These are phyloP conservation scores for Penaeus indicus DNA, from an alignment of 1,140 invertebrate species.

Conservation along the genomic window DNA sequence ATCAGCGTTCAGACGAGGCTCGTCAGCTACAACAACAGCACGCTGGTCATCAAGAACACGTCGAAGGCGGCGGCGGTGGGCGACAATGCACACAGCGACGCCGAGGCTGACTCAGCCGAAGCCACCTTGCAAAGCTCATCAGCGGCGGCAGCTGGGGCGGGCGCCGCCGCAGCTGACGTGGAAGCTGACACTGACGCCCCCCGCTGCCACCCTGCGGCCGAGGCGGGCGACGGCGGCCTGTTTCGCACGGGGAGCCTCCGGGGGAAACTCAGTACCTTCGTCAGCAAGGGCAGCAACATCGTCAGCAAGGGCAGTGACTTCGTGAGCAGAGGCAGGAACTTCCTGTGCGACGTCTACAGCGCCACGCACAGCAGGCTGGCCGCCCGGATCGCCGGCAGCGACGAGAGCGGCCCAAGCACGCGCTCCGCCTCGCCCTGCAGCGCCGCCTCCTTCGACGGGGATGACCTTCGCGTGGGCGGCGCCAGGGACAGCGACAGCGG, in stretches of 20 bases:
- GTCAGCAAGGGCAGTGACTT: neutral
- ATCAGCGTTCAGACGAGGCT: conserved; percentile 49
- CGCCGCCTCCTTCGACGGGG: conserved; percentile 28
- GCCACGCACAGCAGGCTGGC: conserved; percentile 48
- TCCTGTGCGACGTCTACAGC: conserved; percentile 54
- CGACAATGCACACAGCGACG: conserved; percentile 3
- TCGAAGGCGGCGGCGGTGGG: conserved; percentile 20
- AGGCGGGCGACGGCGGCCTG: neutral
- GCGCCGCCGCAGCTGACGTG: neutral
- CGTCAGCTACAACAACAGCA: conserved; percentile 56
- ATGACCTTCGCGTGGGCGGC: conserved; percentile 16
- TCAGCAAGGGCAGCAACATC: conserved; percentile 29
- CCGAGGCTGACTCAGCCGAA: conserved; percentile 17
- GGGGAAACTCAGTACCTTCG: conserved; percentile 18
- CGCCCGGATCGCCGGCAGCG: neutral
- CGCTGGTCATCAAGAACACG: conserved; percentile 53
- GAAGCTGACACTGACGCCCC: neutral
- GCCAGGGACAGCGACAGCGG: neutral
- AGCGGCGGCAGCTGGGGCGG: conserved; percentile 4
- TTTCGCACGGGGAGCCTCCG: conserved; percentile 18
- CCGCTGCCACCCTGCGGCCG: neutral
- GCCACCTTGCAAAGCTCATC: conserved; percentile 24
- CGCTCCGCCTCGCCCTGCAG: neutral
- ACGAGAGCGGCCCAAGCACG: neutral
- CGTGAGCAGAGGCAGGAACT: conserved; percentile 36